Evolutionary conservation across 37 sponge, comb jelly and placozoan genomes (phyloP).

Genomic region (Aplysina aerophoba): DNA sequence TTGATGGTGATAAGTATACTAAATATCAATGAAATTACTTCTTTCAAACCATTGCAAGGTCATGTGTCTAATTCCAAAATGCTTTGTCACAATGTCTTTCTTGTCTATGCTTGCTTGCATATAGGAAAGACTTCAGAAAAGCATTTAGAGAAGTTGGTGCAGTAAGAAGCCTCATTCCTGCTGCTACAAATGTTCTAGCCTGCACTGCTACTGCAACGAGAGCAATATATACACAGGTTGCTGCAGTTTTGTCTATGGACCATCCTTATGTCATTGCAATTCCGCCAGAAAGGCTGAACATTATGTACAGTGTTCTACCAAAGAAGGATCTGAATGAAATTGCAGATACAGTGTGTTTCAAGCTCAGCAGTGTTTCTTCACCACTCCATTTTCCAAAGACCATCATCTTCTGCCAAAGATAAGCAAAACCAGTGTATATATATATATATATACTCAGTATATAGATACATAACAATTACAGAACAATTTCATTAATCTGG

Average conservation of each 20-base stretch:
- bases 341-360: too few relatives aligned
- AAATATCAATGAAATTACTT: background rate
- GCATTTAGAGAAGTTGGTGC: constrained; percentile 5
- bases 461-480: too few relatives aligned
- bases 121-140: constrained; percentile 17
- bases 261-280: background rate
- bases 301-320: constrained; percentile 28
- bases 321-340: too few relatives aligned
- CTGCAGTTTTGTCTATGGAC: background rate
- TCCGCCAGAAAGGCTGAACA: constrained; percentile 24
- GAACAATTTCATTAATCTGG: too few relatives aligned
- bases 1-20: background rate
- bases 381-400: too few relatives aligned
- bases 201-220: constrained; percentile 18
- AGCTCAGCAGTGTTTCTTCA: too few relatives aligned
- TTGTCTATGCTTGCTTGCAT: too few relatives aligned
- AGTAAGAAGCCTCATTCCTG: constrained; percentile 19
- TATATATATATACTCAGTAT: too few relatives aligned
- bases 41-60: background rate
- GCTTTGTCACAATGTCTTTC: constrained; percentile 4
- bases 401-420: too few relatives aligned
- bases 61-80: constrained; percentile 2
- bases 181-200: background rate
- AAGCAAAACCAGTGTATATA: too few relatives aligned
- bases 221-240: background rate